These are phyloP conservation scores for Ichneumoninae sp. DNA, from an alignment of 2,888 invertebrate genomes.

Conservation along the genomic window DNA sequence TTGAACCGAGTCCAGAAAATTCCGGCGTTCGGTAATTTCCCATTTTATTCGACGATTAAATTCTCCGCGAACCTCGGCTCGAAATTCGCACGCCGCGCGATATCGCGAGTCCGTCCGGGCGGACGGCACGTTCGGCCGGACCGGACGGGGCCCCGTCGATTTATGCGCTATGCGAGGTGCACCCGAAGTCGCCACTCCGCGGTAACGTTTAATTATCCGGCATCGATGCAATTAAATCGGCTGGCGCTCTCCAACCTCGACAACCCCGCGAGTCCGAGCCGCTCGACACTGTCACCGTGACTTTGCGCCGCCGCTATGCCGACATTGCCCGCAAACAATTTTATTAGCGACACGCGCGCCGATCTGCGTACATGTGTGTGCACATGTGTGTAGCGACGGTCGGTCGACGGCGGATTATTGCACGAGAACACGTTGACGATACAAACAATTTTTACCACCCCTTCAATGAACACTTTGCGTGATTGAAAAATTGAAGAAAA, in stretches of 20 bases:
- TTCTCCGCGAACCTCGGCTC: neutral
- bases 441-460: neutral
- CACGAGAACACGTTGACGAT: neutral
- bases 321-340: constrained; percentile 40
- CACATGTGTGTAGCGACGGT: too few relatives aligned
- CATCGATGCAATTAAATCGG: constrained; percentile 60
- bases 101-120: neutral
- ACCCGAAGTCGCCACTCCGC: constrained; percentile 42
- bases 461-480: too few relatives aligned
- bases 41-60: too few relatives aligned
- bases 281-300: constrained; percentile 46
- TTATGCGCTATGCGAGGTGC: constrained; percentile 35
- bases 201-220: constrained; percentile 62
- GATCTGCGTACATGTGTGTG: neutral
- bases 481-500: too few relatives aligned
- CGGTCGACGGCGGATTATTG: neutral
- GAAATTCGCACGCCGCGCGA: neutral
- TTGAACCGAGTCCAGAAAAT: too few relatives aligned
- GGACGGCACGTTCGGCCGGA: constrained; percentile 40
- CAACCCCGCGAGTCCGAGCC: neutral
- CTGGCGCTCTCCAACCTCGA: constrained; percentile 19
- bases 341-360: constrained; percentile 44
- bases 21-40: too few relatives aligned
- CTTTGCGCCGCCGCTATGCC: constrained; percentile 32
- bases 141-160: constrained; percentile 37